Evolutionary conservation across 2,888 invertebrate species (phyloP).

Genomic region (Gerris lacustris): DNA sequence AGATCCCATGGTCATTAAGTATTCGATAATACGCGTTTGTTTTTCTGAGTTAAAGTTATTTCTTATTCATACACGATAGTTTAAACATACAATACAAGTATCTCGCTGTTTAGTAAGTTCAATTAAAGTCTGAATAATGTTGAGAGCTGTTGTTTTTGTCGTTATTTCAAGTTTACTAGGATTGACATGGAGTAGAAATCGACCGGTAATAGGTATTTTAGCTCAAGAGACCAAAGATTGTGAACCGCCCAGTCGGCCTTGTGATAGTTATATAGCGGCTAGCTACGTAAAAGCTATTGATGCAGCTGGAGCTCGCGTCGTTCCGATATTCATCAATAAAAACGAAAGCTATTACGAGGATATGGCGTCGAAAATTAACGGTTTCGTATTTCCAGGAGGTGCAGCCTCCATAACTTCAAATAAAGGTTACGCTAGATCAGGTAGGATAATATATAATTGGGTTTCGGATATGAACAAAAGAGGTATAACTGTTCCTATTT

Average conservation of each 20-base stretch:
- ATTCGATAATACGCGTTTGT: no score
- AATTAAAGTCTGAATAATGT: no score
- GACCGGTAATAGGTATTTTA: slow-evolving; percentile 58
- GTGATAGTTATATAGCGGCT: slow-evolving; percentile 65
- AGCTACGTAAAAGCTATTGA: slow-evolving; percentile 85
- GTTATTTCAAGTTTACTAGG: no score
- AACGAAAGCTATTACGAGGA: not conserved
- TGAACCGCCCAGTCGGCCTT: slow-evolving; percentile 40
- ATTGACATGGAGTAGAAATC: not conserved
- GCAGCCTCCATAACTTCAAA: slow-evolving; percentile 55
- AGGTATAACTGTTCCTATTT: not conserved
- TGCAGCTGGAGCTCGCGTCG: slow-evolving; percentile 70
- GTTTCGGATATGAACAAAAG: slow-evolving; percentile 29
- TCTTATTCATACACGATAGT: no score
- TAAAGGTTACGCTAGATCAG: slow-evolving; percentile 65
- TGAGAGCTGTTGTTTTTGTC: no score
- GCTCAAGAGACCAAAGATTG: slow-evolving; percentile 49
- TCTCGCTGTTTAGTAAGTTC: no score
- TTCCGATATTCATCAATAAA: slow-evolving; percentile 49
- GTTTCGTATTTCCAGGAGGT: slow-evolving; percentile 74
- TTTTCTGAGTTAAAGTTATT: no score
- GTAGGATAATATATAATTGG: slow-evolving; percentile 43
- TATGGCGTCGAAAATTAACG: slow-evolving; percentile 34
- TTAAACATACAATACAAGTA: no score
- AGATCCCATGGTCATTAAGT: no score